Evolutionary conservation across 1,140 invertebrate genomes (phyloP).

Genomic region (Cardiocondyla obscurior): DNA sequence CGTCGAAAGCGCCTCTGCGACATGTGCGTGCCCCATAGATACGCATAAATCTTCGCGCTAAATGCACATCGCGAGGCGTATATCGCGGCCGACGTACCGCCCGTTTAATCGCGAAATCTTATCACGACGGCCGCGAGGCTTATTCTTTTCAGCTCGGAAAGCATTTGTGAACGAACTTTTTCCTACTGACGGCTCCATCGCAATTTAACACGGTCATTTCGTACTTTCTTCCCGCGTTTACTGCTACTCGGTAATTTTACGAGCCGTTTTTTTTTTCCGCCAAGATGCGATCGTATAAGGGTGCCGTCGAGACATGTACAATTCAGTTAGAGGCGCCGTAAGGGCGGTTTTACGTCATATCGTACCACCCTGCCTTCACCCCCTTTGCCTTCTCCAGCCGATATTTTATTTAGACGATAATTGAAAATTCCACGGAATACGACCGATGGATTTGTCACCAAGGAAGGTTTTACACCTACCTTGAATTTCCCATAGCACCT

Average conservation of each 20-base stretch:
- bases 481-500: conserved; percentile 71
- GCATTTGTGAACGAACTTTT: conserved; percentile 26
- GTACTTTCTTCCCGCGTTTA: conserved; percentile 60
- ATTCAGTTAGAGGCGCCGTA: conserved; percentile 72
- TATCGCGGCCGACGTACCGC: background rate
- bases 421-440: conserved; percentile 78
- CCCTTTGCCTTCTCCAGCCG: conserved; percentile 39
- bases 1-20: conserved; percentile 20
- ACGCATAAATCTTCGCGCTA: background rate
- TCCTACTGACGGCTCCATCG: background rate
- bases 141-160: background rate
- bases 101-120: conserved; percentile 13
- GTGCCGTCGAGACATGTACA: conserved; percentile 66
- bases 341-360: conserved; percentile 74
- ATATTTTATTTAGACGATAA: conserved; percentile 80
- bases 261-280: conserved; percentile 42
- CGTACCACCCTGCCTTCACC: conserved; percentile 46
- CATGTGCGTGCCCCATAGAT: background rate
- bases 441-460: conserved; percentile 79
- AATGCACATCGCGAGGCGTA: background rate
- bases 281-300: conserved; percentile 56
- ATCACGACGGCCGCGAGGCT: background rate
- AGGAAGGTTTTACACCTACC: conserved; percentile 75
- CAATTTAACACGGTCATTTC: conserved; percentile 60
- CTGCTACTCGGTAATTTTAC: conserved; percentile 68